Conservation (phyloP, 2,113 vertebrate genomes). For the Oncorhynchus gorbuscha region DNA sequence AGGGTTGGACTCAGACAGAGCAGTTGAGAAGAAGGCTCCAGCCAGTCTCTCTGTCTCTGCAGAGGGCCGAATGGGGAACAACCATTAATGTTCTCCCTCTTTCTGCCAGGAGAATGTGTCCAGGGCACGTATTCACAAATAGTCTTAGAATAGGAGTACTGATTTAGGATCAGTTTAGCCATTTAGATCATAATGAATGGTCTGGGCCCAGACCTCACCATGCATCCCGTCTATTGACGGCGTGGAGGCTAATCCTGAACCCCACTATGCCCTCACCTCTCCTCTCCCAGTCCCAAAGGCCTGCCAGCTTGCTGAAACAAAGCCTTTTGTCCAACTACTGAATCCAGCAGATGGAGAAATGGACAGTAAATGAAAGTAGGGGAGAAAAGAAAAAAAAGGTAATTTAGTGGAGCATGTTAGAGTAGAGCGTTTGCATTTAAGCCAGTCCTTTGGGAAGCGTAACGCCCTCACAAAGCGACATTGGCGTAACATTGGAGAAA, state of each 20-base stretch:
- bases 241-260: slow-evolving; percentile 55
- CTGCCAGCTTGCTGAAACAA: slow-evolving; percentile 70
- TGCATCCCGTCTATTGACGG: slow-evolving; percentile 45
- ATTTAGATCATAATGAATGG: too few species aligned
- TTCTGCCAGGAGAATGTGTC: slow-evolving; percentile 40
- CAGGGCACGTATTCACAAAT: slow-evolving; percentile 2
- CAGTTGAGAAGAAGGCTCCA: slow-evolving; percentile 30
- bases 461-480: slow-evolving; percentile 41
- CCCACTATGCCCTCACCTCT: slow-evolving; percentile 44
- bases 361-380: slow-evolving; percentile 73
- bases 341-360: slow-evolving; percentile 74
- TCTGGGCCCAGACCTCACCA: slow-evolving; percentile 30
- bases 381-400: slow-evolving; percentile 48
- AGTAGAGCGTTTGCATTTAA: slow-evolving; percentile 53
- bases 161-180: too few species aligned
- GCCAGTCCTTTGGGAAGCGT: slow-evolving; percentile 41
- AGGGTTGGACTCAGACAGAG: slow-evolving; percentile 20
- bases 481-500: slow-evolving; percentile 58
- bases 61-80: slow-evolving; percentile 12
- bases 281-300: slow-evolving; percentile 43
- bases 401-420: slow-evolving; percentile 55
- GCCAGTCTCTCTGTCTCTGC: slow-evolving; percentile 33
- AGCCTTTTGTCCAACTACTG: slow-evolving; percentile 69
- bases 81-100: slow-evolving; percentile 19
- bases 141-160: too few species aligned